Base-by-base conservation (phyloP, 2,113 vertebrate species). In the Addax nasomaculatus region DNA sequence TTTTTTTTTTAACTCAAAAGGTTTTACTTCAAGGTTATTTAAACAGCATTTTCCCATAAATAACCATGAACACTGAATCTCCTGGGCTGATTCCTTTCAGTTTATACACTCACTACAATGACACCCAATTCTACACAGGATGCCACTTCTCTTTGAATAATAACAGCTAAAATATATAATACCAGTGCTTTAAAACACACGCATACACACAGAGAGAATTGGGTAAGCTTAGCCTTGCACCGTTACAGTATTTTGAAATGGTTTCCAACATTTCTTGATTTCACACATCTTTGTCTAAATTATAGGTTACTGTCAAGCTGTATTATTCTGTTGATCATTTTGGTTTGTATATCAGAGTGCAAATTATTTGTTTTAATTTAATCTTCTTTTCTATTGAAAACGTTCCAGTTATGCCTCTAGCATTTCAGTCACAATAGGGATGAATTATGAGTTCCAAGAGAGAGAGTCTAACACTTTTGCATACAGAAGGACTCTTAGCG, bases 21-120 rank as follows among this genome's bases (percentile, higher is more conserved):
- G 90, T 97, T 98, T 96, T 97, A 81, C 92, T 98, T 98, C 97
- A 98, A 98, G 95, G 87, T 98, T 97, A 97, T 62, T 96, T 98
- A 98, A 97, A 73, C 15, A 91, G 93, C 30, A 84, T 97, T 95
- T 98, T 97, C 94, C 90, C 93, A 83, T 36, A 97, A 98, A 97
- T 96, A 93, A 98, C 85, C 89, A 96, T 64, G 92, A 98, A 98
- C 97, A 60, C 29, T 49, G 96, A 83, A 0, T 96, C 57, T 30
- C 85, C 78, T 49, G 45, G 55, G 81, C 67, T 96, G n/a, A 29
- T 97, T 98, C 96, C 78, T 97, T 98, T 98, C 84, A 70, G 19
- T 89, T 95, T 97, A 58, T 57, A 97, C 45, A 90, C 89, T 91
- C 58, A 96, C 90, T 92, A 89, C 15, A 97, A 53, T 92, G 39